Evolutionary conservation across 2,888 invertebrate genomes (phyloP).

Genomic region (Hemithea aestivaria): DNA sequence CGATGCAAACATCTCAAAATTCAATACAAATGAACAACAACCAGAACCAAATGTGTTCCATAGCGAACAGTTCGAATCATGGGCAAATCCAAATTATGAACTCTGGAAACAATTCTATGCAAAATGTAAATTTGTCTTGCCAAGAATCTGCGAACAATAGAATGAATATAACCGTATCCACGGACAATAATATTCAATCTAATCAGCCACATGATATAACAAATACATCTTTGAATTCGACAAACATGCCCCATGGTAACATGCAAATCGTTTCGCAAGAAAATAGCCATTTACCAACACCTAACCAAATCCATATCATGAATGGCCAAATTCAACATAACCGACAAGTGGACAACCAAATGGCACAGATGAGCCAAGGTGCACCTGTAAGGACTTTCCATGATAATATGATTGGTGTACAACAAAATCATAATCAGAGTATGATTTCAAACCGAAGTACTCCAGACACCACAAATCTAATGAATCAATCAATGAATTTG

Average conservation of each 20-base stretch:
- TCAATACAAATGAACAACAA: constrained; percentile 54
- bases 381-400: constrained; percentile 56
- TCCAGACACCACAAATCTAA: constrained; percentile 54
- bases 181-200: constrained; percentile 52
- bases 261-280: constrained; percentile 68
- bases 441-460: constrained; percentile 61
- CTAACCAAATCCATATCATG: constrained; percentile 73
- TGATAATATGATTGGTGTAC: constrained; percentile 55
- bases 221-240: constrained; percentile 45
- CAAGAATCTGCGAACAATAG: constrained; percentile 63
- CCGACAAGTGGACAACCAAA: constrained; percentile 58
- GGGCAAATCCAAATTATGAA: constrained; percentile 65
- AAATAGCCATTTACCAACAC: constrained; percentile 48
- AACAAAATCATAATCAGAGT: constrained; percentile 59
- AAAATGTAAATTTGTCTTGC: constrained; percentile 65
- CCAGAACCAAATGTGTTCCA: constrained; percentile 68
- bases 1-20: constrained; percentile 60
- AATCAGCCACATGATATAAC: constrained; percentile 60
- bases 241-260: constrained; percentile 60
- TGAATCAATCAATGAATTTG: constrained; percentile 67
- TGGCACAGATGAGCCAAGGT: constrained; percentile 59
- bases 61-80: constrained; percentile 54
- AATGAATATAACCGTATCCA: constrained; percentile 52
- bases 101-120: constrained; percentile 62
- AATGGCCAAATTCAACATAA: constrained; percentile 72